Evolutionary conservation across 2,888 invertebrate species (phyloP).

Genomic region (Ophion obscuratus): DNA sequence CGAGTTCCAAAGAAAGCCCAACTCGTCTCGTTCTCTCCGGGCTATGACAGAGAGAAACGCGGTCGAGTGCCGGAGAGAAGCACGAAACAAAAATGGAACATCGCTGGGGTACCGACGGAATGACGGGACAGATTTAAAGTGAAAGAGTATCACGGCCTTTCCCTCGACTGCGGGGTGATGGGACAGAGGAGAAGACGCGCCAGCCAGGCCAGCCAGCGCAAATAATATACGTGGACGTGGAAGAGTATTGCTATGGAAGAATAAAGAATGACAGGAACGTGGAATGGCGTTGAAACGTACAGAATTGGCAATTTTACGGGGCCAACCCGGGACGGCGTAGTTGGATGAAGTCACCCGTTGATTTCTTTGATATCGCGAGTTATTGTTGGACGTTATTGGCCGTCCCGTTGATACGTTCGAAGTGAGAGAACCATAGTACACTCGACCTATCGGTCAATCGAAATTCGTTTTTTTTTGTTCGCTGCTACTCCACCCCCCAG

Average conservation of each 20-base stretch:
- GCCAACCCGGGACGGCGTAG: conserved; percentile 16
- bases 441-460: conserved; percentile 48
- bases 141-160: conserved; percentile 28
- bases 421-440: conserved; percentile 4
- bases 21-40: neutral
- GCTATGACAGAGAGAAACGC: neutral
- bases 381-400: conserved; percentile 72
- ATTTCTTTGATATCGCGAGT: conserved; percentile 74
- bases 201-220: neutral
- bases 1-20: neutral
- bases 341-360: conserved; percentile 64
- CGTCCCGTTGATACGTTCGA: conserved; percentile 30
- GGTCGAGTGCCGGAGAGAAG: conserved; percentile 12
- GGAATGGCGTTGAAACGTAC: conserved; percentile 70
- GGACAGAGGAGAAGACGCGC: neutral
- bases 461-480: conserved; percentile 33
- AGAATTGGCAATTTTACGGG: conserved; percentile 76
- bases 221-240: conserved; percentile 1
- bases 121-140: conserved; percentile 63
- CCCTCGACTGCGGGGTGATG: neutral
- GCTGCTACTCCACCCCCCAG: neutral
- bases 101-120: conserved; percentile 35
- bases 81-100: conserved; percentile 63
- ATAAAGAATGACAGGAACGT: conserved; percentile 64
- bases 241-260: conserved; percentile 33